These are phyloP conservation scores for Gasterosteus nipponicus DNA, from an alignment of 2,113 vertebrate genomes.

Conservation along the genomic window DNA sequence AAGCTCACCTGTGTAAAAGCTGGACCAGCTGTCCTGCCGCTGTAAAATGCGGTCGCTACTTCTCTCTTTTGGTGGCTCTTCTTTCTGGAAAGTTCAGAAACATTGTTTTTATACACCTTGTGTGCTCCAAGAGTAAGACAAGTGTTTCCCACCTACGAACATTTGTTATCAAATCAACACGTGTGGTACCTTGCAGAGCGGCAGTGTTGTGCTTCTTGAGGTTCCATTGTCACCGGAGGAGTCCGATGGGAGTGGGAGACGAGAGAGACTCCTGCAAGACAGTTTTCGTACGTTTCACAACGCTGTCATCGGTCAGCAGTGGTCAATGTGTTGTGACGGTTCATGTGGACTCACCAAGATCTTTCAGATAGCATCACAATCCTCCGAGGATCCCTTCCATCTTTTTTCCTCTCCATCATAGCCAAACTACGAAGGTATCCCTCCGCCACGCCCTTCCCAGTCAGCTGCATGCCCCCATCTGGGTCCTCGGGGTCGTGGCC, in stretches of 20 bases:
- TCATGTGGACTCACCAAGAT: constrained; percentile 67
- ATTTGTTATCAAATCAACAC: not conserved
- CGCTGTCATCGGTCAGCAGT: not conserved
- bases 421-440: constrained; percentile 69
- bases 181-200: constrained; percentile 69
- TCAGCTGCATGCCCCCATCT: constrained; percentile 20
- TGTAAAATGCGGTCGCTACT: constrained; percentile 63
- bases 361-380: constrained; percentile 77
- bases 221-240: constrained; percentile 33
- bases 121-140: not conserved
- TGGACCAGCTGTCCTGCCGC: constrained; percentile 81
- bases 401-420: constrained; percentile 66
- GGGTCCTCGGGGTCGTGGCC: constrained; percentile 10
- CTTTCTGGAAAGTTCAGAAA: constrained; percentile 61
- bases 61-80: constrained; percentile 59
- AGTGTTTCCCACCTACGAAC: not conserved
- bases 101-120: not conserved
- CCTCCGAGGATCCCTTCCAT: constrained; percentile 63
- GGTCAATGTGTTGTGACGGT: not conserved
- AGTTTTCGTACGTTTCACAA: not conserved
- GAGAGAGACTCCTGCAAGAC: constrained; percentile 76
- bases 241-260: constrained; percentile 66
- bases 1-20: constrained; percentile 66
- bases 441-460: constrained; percentile 68
- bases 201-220: constrained; percentile 62